Percentiles rank a stretch among this genome's conserved stretches.
phyloP scores from a whole-genome alignment of 1,140 invertebrate species.

The Drosophila pruinosa region DNA sequence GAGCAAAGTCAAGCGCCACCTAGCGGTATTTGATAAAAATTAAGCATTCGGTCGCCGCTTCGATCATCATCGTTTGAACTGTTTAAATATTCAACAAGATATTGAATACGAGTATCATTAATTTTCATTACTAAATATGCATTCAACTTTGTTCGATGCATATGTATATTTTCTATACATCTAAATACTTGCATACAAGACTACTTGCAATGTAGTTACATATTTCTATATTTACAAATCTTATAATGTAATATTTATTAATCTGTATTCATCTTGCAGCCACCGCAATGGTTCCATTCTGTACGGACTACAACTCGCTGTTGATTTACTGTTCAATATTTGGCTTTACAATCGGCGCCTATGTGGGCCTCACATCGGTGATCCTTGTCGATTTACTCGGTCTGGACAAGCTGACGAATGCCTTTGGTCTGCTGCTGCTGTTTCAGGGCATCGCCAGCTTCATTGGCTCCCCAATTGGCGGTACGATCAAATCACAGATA shows the following conservation, averaged over 20 bases:
- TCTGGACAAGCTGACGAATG: constrained; percentile 94
- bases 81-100: too few relatives aligned
- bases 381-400: constrained; percentile 94
- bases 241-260: neutral
- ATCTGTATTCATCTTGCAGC: constrained; percentile 85
- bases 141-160: too few relatives aligned
- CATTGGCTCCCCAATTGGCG: constrained; percentile 93
- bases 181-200: too few relatives aligned
- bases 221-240: neutral
- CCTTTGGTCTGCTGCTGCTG: constrained; percentile 94
- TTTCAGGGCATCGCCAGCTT: constrained; percentile 96
- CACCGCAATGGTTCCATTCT: constrained; percentile 90
- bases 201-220: too few relatives aligned
- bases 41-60: too few relatives aligned
- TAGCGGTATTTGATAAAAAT: too few relatives aligned
- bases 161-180: too few relatives aligned
- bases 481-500: constrained; percentile 84
- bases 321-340: constrained; percentile 91
- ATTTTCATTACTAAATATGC: too few relatives aligned
- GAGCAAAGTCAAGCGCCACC: too few relatives aligned
- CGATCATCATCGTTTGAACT: too few relatives aligned
- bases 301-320: constrained; percentile 87
- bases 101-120: too few relatives aligned
- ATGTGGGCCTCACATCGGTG: constrained; percentile 96
- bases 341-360: constrained; percentile 95